Base-by-base conservation (phyloP, 1,140 invertebrate species). In the Leptinotarsa lineolata region DNA sequence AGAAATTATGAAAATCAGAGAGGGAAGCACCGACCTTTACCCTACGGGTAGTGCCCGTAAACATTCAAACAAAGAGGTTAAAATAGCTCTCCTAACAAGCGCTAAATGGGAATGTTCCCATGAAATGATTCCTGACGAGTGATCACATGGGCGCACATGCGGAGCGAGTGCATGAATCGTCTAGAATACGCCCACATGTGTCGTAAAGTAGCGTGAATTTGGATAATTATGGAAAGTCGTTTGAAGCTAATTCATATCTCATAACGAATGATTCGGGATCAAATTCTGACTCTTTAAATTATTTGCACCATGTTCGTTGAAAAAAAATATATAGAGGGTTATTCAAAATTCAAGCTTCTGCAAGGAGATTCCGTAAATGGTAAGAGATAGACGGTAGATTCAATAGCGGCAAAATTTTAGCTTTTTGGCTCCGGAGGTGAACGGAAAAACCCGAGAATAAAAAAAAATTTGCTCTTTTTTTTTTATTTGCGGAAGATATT, bases 31-130 rank as follows among this genome's bases (percentile, higher is more conserved):
- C 58, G 65, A 39, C 58, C 44, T 61, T 46, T 58, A 24, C 70
- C 68, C 74, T 20, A 59, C 69, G 68, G 21, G 15, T 20, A 46
- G 54, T 16, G 22, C 30, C 70, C 70, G 59, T 75, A 76, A 72
- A 72, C 30, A 71, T 73, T 72, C 75, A 72, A 73, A 70, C 72
- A 75, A 79, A 73, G 74, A 78, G 72, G 71, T 72, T 76, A 58
- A 72, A 80, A 78, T 77, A 68, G 71, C 75, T 59, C 75, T 71
- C 77, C 75, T 80, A 80, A 80, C 78, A 78, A 80, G 78, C 77
- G 75, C 76, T 77, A 78, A 77, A 78, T 70, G 75, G 30, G 46
- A 77, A 74, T 74, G 72, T 46, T 60, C 46, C 77, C 68, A 74
- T 77, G 71, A 80, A 78, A 80, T 77, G 76, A 80, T 78, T 74